Percentiles rank a stretch among this genome's conserved stretches.
Evolutionary conservation across 2,113 vertebrate species (phyloP).

Genomic region (Setophaga petechia): DNA sequence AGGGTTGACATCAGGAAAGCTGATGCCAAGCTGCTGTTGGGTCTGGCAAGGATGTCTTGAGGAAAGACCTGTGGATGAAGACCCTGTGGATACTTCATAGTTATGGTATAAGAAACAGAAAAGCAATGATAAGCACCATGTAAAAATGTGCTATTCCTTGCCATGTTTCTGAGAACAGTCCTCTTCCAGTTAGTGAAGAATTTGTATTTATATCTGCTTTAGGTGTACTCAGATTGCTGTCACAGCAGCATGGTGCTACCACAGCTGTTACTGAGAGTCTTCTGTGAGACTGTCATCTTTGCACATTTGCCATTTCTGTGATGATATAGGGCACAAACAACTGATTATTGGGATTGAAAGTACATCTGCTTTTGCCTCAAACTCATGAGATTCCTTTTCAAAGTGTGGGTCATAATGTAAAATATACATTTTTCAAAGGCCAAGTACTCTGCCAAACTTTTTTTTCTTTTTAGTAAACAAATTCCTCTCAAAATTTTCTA

Average conservation of each 20-base stretch:
- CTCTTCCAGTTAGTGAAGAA: background rate
- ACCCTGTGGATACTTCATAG: background rate
- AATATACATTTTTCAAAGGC: background rate
- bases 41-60: background rate
- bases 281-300: background rate
- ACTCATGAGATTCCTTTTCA: background rate
- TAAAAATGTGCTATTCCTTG: background rate
- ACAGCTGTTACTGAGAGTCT: background rate
- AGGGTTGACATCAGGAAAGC: background rate
- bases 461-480: background rate
- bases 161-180: background rate
- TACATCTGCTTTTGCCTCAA: background rate
- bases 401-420: background rate
- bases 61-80: background rate
- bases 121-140: background rate
- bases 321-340: background rate
- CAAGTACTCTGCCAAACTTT: background rate
- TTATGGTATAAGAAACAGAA: background rate
- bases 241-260: background rate
- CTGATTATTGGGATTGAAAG: background rate
- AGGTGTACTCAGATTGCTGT: background rate
- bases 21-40: rapidly evolving
- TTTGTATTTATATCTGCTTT: background rate
- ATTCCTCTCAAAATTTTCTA: background rate
- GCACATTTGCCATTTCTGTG: background rate